These are phyloP conservation scores for Muraenolepis orangiensis DNA, from an alignment of 2,797 vertebrate species.

Conservation along the genomic window DNA sequence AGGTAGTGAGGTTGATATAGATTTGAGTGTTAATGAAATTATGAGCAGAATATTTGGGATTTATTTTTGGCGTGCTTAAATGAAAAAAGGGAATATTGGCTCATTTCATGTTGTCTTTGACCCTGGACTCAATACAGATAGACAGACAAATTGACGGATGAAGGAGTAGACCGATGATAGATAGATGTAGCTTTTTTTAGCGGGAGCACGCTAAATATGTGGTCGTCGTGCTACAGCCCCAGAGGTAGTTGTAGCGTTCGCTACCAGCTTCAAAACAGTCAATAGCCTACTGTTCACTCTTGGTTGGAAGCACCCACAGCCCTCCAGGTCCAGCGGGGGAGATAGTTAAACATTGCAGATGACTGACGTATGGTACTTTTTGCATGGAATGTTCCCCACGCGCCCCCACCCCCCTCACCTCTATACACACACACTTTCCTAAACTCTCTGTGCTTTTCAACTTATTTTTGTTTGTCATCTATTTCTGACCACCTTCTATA, in stretches of 20 bases:
- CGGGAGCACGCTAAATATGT: not conserved
- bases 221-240: not conserved
- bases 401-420: slow-evolving; percentile 26
- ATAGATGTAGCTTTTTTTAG: not conserved
- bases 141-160: not conserved
- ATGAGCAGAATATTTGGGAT: not conserved
- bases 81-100: not conserved
- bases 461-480: not conserved
- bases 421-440: slow-evolving; percentile 26
- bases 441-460: slow-evolving; percentile 51
- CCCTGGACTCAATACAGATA: not conserved
- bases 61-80: not conserved
- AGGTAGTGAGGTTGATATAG: not conserved
- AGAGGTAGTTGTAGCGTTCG: not conserved
- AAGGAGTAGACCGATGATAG: not conserved
- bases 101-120: not conserved
- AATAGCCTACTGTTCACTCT: slow-evolving; percentile 72
- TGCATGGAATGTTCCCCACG: slow-evolving; percentile 77
- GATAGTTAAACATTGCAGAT: slow-evolving; percentile 59
- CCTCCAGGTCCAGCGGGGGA: slow-evolving; percentile 71
- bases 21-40: not conserved
- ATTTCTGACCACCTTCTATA: slow-evolving; percentile 43
- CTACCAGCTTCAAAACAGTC: not conserved
- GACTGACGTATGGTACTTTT: slow-evolving; percentile 76
- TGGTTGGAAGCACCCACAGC: slow-evolving; percentile 67